A percentile compares a stretch with the other conserved stretches of the same genome.
Evolutionary conservation across 2,113 vertebrate genomes (phyloP).

Genomic region (Cichladusa arquata): DNA sequence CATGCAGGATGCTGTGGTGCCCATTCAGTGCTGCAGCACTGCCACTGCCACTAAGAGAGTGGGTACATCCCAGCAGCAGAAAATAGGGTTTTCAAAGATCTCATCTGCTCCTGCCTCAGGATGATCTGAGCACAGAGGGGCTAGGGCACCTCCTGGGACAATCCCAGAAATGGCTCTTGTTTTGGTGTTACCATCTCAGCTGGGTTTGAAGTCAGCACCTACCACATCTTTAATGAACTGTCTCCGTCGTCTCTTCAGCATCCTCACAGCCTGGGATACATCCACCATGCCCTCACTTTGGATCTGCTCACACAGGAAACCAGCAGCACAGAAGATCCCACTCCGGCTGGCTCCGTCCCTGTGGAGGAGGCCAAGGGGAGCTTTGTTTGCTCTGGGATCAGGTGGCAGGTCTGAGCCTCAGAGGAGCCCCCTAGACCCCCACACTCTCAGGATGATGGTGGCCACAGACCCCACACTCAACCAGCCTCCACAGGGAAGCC

Average conservation of each 20-base stretch:
- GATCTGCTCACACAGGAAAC: conserved; percentile 62
- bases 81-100: neutral
- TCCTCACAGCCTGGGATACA: conserved; percentile 54
- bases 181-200: neutral
- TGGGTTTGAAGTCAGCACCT: neutral
- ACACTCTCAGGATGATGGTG: neutral
- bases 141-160: neutral
- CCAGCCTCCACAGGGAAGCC: neutral
- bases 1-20: neutral
- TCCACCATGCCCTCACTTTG: conserved; percentile 52
- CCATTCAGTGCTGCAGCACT: neutral
- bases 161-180: neutral
- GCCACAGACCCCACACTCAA: no score
- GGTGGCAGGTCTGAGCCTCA: neutral
- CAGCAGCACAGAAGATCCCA: conserved; percentile 59
- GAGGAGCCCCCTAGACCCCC: neutral
- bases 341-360: conserved; percentile 65
- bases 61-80: neutral
- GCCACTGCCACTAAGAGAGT: neutral
- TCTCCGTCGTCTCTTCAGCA: conserved; percentile 12
- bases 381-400: neutral
- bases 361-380: fast-evolving
- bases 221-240: conserved; percentile 59
- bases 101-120: neutral
- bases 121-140: neutral